phyloP scores from a whole-genome alignment of 2,888 invertebrate genomes.

The Apomyelois bistriatella region DNA sequence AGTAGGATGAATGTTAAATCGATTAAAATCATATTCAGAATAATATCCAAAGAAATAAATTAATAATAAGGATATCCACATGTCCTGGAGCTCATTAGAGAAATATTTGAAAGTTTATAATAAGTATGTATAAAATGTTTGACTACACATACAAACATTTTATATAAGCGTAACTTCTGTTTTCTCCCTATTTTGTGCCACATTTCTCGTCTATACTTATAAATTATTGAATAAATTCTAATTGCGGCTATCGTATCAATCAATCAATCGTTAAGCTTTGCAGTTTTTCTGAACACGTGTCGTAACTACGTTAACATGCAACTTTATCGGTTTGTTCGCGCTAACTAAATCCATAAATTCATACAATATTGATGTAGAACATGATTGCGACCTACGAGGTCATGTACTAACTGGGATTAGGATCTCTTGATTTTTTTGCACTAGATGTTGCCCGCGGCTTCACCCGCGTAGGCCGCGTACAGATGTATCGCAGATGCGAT shows the following conservation, averaged over 20 bases:
- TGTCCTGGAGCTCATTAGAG: too few relatives aligned
- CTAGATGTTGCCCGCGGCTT: too few relatives aligned
- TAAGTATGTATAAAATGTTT: too few relatives aligned
- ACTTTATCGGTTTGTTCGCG: constrained; percentile 4
- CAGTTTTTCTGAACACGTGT: constrained; percentile 36
- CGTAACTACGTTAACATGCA: constrained; percentile 12
- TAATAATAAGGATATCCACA: too few relatives aligned
- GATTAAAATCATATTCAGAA: too few relatives aligned
- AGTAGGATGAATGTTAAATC: too few relatives aligned
- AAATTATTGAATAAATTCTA: constrained; percentile 68
- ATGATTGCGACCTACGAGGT: background rate
- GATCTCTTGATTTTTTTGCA: background rate
- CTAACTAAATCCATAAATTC: background rate
- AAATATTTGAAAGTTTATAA: too few relatives aligned
- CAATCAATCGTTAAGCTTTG: constrained; percentile 51
- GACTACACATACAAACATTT: too few relatives aligned
- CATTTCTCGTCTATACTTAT: constrained; percentile 57
- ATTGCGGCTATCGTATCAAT: constrained; percentile 57
- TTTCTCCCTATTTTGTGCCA: constrained; percentile 14
- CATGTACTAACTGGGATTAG: background rate
- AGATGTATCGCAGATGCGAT: too few relatives aligned
- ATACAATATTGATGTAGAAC: background rate
- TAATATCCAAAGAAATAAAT: too few relatives aligned
- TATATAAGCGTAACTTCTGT: background rate
- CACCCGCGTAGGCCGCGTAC: too few relatives aligned